These are phyloP conservation scores for Lathronympha strigana DNA, from an alignment of 2,888 invertebrate genomes.

Conservation along the genomic window DNA sequence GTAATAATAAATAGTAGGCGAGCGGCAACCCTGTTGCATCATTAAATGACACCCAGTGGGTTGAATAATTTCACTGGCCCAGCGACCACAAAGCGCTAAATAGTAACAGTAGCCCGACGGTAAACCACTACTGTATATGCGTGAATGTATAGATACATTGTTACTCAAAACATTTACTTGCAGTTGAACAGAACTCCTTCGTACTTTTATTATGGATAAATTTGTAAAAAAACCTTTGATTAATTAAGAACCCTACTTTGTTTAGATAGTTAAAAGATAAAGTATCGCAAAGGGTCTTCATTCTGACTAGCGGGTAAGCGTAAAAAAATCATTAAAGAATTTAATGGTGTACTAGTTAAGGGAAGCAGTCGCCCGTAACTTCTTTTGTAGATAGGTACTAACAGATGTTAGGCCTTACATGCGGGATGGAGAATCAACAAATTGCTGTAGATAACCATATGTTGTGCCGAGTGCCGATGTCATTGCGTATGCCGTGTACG, in stretches of 20 bases:
- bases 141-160: constrained; percentile 21
- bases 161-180: neutral
- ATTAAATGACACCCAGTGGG: constrained; percentile 36
- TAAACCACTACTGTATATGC: constrained; percentile 32
- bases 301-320: constrained; percentile 1
- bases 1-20: neutral
- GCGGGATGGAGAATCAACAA: neutral
- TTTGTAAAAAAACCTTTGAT: neutral
- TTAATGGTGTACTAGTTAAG: neutral
- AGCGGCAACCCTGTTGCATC: constrained; percentile 29
- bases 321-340: neutral
- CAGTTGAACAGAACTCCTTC: neutral
- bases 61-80: constrained; percentile 36
- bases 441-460: constrained; percentile 45
- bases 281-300: constrained; percentile 23
- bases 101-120: constrained; percentile 27
- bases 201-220: neutral
- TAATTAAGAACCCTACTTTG: neutral
- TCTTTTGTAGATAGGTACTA: neutral
- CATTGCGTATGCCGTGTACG: constrained; percentile 45
- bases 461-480: constrained; percentile 45
- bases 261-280: constrained; percentile 29
- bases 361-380: neutral
- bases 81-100: constrained; percentile 32
- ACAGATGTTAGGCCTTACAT: neutral